Conservation (phyloP, 2,113 vertebrate genomes). For the Dipodomys merriami region DNA sequence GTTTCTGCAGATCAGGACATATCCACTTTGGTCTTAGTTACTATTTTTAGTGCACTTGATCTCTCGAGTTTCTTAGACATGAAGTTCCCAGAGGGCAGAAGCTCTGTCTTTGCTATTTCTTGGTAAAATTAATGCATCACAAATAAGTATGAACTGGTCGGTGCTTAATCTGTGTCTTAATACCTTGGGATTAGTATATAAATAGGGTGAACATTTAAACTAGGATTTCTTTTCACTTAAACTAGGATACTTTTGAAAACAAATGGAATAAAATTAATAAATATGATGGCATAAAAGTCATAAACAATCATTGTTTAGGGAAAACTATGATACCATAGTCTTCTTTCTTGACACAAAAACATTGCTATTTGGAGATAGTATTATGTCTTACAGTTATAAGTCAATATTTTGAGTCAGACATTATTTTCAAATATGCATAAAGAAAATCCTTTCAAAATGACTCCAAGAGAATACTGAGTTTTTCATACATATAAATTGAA, state of each 20-base stretch:
- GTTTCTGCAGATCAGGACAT: conserved; percentile 15
- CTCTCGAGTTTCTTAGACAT: conserved; percentile 15
- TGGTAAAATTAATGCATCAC: conserved; percentile 37
- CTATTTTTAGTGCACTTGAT: conserved; percentile 30
- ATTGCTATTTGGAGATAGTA: not conserved
- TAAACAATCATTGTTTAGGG: not conserved
- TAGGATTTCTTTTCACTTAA: not conserved
- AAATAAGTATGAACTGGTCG: conserved; percentile 16
- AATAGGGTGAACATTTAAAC: conserved; percentile 10
- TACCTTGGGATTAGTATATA: conserved; percentile 41
- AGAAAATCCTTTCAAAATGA: not conserved
- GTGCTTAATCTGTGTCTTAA: conserved; percentile 51
- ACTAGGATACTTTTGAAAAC: conserved; percentile 20
- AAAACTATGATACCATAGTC: not conserved
- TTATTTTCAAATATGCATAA: not conserved
- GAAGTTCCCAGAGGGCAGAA: conserved; percentile 15
- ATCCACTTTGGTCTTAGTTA: not conserved
- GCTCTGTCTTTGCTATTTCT: conserved; percentile 18
- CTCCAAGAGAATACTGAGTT: not conserved
- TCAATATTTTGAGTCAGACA: not conserved
- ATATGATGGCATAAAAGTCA: conserved; percentile 8
- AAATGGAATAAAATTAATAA: conserved; percentile 28
- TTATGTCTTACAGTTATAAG: conserved; percentile 9
- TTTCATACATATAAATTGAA: conserved; percentile 11
- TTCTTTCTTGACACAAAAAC: not conserved